Evolutionary conservation across 2,888 invertebrate genomes (phyloP), one percentile per base, ranked within the genome.

Genomic region (Stegana nigrithorax): DNA sequence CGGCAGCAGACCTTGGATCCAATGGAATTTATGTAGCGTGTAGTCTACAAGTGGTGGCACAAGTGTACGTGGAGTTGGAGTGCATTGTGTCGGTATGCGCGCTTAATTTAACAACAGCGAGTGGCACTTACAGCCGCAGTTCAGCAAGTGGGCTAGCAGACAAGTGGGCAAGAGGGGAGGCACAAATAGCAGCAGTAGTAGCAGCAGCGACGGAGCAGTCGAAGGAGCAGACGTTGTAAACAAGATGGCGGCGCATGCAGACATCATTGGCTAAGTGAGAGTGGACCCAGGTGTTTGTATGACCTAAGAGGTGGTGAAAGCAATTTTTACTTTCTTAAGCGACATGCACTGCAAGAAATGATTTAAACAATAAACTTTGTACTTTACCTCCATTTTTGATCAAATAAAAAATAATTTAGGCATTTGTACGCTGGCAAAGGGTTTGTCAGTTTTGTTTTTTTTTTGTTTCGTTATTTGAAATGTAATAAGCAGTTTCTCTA

Each of bases 11-110:
- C n/a, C n/a, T n/a, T 39, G 39, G 5, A 39, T 39, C 39, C 39
- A 39, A 72, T 72, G 75, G 79, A 83, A 82, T 82, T 82, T 82
- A 83, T 83, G 83, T 83, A 68, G 75, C 82, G 73, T 81, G 75
- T 69, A 72, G 59, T 51, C 60, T 64, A 60, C 67, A 65, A 65
- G 70, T 70, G 47, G 19, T 19, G 50, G 5, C 17, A n/a, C 47
- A 53, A 55, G 57, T 19, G 45, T 50, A 36, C 55, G 63, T 63
- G 58, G 39, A 10, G n/a, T 32, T 10, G 53, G 27, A 1, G 17
- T n/a, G 23, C 4, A 17, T 27, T 56, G 56, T 29, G 8, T 17
- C 7, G 10, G 55, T 25, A 44, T 42, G 45, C 14, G 26, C 36
- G 59, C 53, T 55, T 55, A 55, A 55, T 55, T 60, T 39, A 50